Evolutionary conservation across 2,888 invertebrate species (phyloP), one percentile per base, ranked within the genome.

Genomic region (Herminia tarsipennalis): DNA sequence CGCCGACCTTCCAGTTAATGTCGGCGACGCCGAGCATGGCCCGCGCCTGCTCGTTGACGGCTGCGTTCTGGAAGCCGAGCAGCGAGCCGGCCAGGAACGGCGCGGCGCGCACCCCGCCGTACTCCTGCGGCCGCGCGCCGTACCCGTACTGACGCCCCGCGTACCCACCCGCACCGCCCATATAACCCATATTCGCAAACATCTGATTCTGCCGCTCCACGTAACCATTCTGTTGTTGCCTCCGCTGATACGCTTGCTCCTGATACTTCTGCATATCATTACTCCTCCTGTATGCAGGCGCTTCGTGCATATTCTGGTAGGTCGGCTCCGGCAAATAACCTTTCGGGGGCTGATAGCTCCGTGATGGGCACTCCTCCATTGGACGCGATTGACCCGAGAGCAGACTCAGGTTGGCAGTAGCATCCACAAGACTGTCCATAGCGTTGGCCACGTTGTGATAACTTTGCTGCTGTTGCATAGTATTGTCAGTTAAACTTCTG

Each of bases 1-100:
- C 97, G 6, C 97, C 97, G 35, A 94, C 88, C 74, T 94, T 95
- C 96, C 96, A 97, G 59, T 92, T 92, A 79, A 88, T 83, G 32
- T 90, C 89, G 0, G 92, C 92, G 60, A 86, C 91, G n/a, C 90
- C 92, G 12, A 92, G 81, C 92, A 92, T 87, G 14, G 92, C 91
- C 10, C 92, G 82, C 25, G 92, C 92, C 68, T 92, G 92, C 57
- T 92, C 92, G 56, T 91, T 92, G 12, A 92, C 92, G 5, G 88
- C 89, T 2, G 92, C 88, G 66, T 92, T 90, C 70, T 92, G 92
- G 69, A 91, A 92, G 34, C 91, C 92, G 3, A 92, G 80, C 57
- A 92, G 68, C 6, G 89, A 90, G 25, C 87, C 87, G 0, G 86
- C 76, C 56, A 88, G 73, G 66, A 88, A 90, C 0, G 88, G 86